Base-by-base conservation (phyloP, 2,888 invertebrate species). In the Stomorhina lunata region DNA sequence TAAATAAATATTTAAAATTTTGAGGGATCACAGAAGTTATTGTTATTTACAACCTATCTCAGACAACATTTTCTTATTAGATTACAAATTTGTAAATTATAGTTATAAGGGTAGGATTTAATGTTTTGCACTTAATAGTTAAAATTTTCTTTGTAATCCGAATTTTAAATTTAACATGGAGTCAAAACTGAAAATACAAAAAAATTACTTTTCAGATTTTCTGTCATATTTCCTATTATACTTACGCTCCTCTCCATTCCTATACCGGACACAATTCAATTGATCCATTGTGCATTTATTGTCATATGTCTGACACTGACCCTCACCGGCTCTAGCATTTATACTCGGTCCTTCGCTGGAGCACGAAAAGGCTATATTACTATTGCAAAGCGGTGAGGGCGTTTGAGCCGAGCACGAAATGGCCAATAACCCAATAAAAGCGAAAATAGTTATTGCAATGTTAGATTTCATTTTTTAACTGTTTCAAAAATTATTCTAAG, bases 181-280 rank as follows among this genome's bases (percentile, higher is more conserved):
- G 20, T 22, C 15, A 80, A 37, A 10, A 75, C 80, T 80, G 53
- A 7, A 37, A 32, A 66, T 6, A 72, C 22, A n/a, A 27, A 50
- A 17, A 12, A 34, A 1, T 25, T 45, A 22, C 57, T 20, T 3
- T 27, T 7, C 17, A 7, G 15, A 40, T n/a, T 25, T 50, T 50
- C 3, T n/a, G 6, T 29, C 27, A 45, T n/a, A 22, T 6, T 3
- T 2, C 10, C n/a, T 20, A 45, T 37, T 43, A 7, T 45, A 59
- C 81, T 76, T 71, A 81, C 81, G n/a, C 7, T 71, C 29, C 50
- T 76, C 65, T 15, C 65, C 65, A 25, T 25, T 32, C 0, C 15
- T 48, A 57, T 81, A 81, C 15, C 71, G 55, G n/a, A 72, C 66
- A 34, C 81, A 81, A 45, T 81, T 81, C 7, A 81, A 76, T 27